Percentiles rank a stretch among this genome's conserved stretches.
phyloP scores from a whole-genome alignment of 2,113 vertebrate species.

The Hymenochirus boettgeri region DNA sequence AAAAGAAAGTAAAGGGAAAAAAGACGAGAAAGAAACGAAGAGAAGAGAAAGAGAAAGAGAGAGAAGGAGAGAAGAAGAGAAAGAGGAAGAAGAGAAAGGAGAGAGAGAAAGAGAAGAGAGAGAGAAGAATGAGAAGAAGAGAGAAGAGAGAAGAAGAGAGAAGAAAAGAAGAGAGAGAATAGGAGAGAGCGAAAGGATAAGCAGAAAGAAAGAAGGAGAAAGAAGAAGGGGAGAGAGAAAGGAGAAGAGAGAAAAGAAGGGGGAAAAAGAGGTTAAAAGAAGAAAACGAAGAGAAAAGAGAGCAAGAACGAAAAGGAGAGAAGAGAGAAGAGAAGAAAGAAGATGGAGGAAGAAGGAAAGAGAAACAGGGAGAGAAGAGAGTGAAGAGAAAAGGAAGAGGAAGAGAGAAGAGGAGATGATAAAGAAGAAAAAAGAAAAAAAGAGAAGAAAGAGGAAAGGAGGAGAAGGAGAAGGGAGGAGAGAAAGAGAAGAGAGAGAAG shows the following conservation, averaged over 20 bases:
- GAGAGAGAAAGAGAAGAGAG: not conserved
- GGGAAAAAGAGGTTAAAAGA: not conserved
- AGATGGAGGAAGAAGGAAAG: not conserved
- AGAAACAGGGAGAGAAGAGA: no score
- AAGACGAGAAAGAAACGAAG: no score
- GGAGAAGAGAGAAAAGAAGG: no score
- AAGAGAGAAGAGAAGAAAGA: not conserved
- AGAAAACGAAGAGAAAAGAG: not conserved
- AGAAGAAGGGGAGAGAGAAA: not conserved
- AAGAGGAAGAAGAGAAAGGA: not conserved
- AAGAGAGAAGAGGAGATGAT: not conserved
- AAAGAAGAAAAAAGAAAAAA: not conserved
- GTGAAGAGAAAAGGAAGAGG: no score
- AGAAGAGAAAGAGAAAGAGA: no score
- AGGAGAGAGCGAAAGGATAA: not conserved
- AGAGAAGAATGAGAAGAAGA: no score
- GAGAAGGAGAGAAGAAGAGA: not conserved
- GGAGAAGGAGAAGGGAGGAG: not conserved
- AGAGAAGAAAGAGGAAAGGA: not conserved
- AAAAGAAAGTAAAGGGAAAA: no score
- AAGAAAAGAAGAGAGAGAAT: not conserved
- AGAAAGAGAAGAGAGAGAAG: no score
- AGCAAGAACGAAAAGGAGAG: no score
- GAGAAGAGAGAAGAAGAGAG: not conserved
- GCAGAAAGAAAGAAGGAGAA: no score